Evolutionary conservation across 2,888 invertebrate species (phyloP), one percentile per base, ranked within the genome.

Genomic region (Drosophila setosimentum): DNA sequence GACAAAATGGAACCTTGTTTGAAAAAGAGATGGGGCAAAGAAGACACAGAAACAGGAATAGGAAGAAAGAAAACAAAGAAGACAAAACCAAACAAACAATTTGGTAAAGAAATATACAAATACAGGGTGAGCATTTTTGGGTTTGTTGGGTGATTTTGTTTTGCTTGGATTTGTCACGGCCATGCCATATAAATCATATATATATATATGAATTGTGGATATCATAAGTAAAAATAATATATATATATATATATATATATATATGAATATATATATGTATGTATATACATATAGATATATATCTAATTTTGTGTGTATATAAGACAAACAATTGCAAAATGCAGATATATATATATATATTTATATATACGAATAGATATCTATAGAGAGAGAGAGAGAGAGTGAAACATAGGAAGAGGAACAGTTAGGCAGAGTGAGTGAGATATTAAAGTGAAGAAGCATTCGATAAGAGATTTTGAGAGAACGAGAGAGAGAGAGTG

Each of bases 121-220:
- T 75, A 80, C 69, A 76, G 59, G 73, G 78, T 83, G 82, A 73
- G 27, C 51, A 61, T 65, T 61, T 55, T 66, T 48, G 66, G 59
- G 77, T 40, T 40, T 60, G 60, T 32, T 68, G 76, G 68, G 70
- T 80, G 81, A 69, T 82, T 76, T 87, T 73, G 78, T 24, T 24
- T 72, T 59, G 50, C 55, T 73, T 73, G 70, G 63, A 65, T 80
- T 68, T 77, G 63, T 60, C 66, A 75, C 78, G 87, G 84, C 89
- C 84, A 85, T 85, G 84, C 84, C 84, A 87, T 67, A 84, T 65
- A 84, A 76, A 86, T 88, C 78, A 88, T 72, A 68, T 58, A 55
- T 30, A 72, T 57, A 61, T 61, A 59, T 51, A 72, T 55, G 53
- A 49, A 55, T 59, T 49, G 30, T 42, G 40, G 37, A 67, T 67